Evolutionary conservation across 2,797 vertebrate species (phyloP).

Genomic region (Nyctalus aviator): DNA sequence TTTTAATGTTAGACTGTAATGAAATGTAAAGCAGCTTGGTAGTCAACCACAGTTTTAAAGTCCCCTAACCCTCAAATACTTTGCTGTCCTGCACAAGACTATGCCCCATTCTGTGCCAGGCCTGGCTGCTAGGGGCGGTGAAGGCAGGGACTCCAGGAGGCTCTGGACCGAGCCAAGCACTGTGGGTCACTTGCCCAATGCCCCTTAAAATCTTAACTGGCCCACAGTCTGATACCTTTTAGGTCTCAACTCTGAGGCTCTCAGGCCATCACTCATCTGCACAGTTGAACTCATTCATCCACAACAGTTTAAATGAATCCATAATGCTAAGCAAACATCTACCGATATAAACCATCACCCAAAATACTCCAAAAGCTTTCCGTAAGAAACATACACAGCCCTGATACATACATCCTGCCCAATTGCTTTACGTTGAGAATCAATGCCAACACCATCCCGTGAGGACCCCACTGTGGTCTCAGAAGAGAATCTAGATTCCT

Average conservation of each 20-base stretch:
- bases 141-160: background rate
- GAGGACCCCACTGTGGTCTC: background rate
- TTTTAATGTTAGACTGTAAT: background rate
- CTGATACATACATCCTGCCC: background rate
- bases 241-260: background rate
- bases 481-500: background rate
- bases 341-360: background rate
- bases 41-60: background rate
- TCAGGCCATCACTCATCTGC: background rate
- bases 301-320: constrained; percentile 10
- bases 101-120: background rate
- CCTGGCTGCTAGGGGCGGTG: too few relatives aligned
- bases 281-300: background rate
- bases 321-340: background rate
- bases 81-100: background rate
- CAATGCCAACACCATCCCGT: background rate
- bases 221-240: background rate
- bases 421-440: background rate
- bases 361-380: background rate
- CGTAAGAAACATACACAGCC: background rate
- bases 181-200: too few relatives aligned
- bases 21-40: background rate
- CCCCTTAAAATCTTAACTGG: background rate
- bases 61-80: background rate
- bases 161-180: background rate